These are phyloP conservation scores for Hypena proboscidalis DNA, from an alignment of 2,888 invertebrate species.

Conservation along the genomic window DNA sequence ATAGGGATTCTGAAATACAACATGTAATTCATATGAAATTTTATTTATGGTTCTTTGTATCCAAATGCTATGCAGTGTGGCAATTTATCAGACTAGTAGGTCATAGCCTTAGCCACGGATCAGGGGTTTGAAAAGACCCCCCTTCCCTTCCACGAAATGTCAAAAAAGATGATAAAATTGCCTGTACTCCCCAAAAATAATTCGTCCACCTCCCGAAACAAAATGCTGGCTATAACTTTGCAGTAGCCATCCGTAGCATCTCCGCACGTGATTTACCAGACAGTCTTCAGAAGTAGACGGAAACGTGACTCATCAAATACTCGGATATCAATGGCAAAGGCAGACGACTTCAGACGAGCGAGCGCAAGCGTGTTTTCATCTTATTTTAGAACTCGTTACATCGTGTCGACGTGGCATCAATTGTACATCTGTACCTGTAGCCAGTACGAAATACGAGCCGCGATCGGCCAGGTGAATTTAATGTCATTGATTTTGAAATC, in stretches of 20 bases:
- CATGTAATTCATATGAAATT: too few species aligned
- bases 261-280: constrained; percentile 20
- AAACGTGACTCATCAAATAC: constrained; percentile 56
- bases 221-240: too few species aligned
- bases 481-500: constrained; percentile 5
- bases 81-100: not conserved
- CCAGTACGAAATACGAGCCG: constrained; percentile 14
- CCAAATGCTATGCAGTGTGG: constrained; percentile 8
- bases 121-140: too few species aligned
- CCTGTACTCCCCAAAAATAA: too few species aligned
- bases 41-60: constrained; percentile 12
- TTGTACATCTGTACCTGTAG: constrained; percentile 25
- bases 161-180: too few species aligned
- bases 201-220: too few species aligned
- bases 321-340: constrained; percentile 58
- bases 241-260: constrained; percentile 6
- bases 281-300: constrained; percentile 45
- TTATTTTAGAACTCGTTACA: constrained; percentile 56
- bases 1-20: too few species aligned
- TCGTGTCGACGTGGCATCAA: constrained; percentile 45
- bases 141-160: too few species aligned
- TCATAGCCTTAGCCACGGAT: too few species aligned
- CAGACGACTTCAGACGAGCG: too few species aligned
- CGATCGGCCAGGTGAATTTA: constrained; percentile 8
- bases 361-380: constrained; percentile 45